phyloP scores from a whole-genome alignment of 2,113 vertebrate genomes.

The Cardinalis cardinalis region DNA sequence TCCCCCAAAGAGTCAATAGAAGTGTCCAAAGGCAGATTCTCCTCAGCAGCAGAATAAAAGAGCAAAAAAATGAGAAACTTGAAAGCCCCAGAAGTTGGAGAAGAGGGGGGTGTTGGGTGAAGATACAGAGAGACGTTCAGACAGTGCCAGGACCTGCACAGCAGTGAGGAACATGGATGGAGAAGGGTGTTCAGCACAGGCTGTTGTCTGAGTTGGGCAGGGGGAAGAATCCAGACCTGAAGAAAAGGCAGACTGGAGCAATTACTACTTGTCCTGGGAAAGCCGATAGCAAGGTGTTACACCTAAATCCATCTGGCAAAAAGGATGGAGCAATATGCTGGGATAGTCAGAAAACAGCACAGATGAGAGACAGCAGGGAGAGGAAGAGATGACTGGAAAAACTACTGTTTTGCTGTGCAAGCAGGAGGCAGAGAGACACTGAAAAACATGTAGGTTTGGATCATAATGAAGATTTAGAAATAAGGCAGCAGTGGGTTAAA shows the following conservation, averaged over 20 bases:
- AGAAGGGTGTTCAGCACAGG: neutral
- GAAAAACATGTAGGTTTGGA: neutral
- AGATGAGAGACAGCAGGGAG: neutral
- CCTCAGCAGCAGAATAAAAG: neutral
- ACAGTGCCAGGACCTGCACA: fast-evolving
- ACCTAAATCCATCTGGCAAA: neutral
- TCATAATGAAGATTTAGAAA: neutral
- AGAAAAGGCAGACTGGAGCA: neutral
- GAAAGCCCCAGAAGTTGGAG: neutral
- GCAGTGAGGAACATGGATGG: neutral
- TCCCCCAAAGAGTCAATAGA: neutral
- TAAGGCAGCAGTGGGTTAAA: neutral
- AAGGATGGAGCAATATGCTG: neutral
- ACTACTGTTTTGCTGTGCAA: neutral
- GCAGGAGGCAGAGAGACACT: neutral
- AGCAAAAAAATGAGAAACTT: neutral
- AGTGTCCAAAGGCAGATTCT: neutral
- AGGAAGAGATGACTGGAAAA: neutral
- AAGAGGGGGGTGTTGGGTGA: fast-evolving
- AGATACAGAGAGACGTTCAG: neutral
- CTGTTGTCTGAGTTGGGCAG: fast-evolving
- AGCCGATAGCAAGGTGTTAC: neutral
- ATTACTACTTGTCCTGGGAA: neutral
- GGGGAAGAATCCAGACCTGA: neutral
- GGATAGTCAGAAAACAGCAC: neutral